These are phyloP conservation scores for Hypsopygia costalis DNA, from an alignment of 2,888 invertebrate genomes.

Conservation along the genomic window DNA sequence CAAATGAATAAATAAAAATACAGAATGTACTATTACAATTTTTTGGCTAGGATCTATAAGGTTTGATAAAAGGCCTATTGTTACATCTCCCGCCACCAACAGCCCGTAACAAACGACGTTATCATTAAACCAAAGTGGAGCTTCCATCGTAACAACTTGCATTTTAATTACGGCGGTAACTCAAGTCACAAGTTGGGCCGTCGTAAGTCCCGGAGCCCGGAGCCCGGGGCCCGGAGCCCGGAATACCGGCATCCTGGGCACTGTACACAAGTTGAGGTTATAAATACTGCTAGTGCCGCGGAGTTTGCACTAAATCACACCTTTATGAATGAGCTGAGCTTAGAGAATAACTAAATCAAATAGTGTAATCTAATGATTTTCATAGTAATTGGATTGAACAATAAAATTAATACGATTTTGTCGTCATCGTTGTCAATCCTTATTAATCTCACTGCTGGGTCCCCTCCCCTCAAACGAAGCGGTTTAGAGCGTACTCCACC, in stretches of 20 bases:
- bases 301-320: conserved; percentile 39
- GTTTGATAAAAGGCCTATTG: no score
- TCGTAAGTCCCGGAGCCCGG: conserved; percentile 11
- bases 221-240: neutral
- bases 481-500: no score
- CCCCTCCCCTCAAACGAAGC: no score
- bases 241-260: neutral
- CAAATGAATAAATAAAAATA: no score
- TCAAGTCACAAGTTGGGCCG: conserved; percentile 29
- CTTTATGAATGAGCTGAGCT: conserved; percentile 28
- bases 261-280: conserved; percentile 17
- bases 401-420: no score
- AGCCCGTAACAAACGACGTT: neutral
- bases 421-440: no score
- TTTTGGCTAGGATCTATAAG: no score
- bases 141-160: conserved; percentile 25
- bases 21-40: no score
- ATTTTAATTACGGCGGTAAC: conserved; percentile 37
- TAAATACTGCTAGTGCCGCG: conserved; percentile 33
- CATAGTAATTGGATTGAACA: no score
- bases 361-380: no score
- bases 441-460: no score
- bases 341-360: no score
- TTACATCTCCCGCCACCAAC: neutral
- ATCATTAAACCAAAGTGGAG: conserved; percentile 6